Base-by-base conservation (phyloP, 2,888 invertebrate genomes). In the Eretmocerus hayati region DNA sequence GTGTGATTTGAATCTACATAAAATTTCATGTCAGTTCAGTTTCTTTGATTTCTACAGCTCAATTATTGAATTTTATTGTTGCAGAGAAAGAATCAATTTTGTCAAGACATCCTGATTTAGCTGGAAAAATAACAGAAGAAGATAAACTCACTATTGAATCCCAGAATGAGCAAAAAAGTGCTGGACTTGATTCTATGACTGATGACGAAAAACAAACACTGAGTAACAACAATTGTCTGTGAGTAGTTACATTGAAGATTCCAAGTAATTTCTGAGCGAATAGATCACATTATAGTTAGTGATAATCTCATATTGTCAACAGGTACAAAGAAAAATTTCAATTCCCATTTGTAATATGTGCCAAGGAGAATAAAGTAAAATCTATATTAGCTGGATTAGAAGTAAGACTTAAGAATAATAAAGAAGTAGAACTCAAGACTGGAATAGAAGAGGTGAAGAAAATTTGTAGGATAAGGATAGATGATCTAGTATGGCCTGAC, bases 331-430 rank as follows among this genome's bases (percentile, higher is more conserved):
- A 71, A 4, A 83, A 81, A 63, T 84, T 83, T 64, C 77, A 77
- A 21, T 84, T 84, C 62, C 83, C 84, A 2, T 85, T 84, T 63
- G 77, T 84, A 40, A 81, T 83, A 53, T 83, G 83, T 58, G 81
- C 79, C 1, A 73, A 81, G 52, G 77, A 80, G 66, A 81, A 81
- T 58, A 80, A 81, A 63, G 70, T 80, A 9, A 67, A 74, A 42
- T 74, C 78, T 5, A 81, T 84, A 56, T 69, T 83, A 39, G 65
- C 73, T 22, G 79, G 79, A 16, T 71, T 85, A 5, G 71, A 77
- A 55, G 60, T 56, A 2, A 72, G 84, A 32, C 72, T 79, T 49
- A 66, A 75, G 35, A 83, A 81, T 62, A 66, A 72, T 1, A 62
- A 62, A 26, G 74, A 78, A 16, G 64, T 72, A 40, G 84, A 85